Evolutionary conservation across 2,888 invertebrate species (phyloP).

Genomic region (Ornithoptera alexandrae): DNA sequence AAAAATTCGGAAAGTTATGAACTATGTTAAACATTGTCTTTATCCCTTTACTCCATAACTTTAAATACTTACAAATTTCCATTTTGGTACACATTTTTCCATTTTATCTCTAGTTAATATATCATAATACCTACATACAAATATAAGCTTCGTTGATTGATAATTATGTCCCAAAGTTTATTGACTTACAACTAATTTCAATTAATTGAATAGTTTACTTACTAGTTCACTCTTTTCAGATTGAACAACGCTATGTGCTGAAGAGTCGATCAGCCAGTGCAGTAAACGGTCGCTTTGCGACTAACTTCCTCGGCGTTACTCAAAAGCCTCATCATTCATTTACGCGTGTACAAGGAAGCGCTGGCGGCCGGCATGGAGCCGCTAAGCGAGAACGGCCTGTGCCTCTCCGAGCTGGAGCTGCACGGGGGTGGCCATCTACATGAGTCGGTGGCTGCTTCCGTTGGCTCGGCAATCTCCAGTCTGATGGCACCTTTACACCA

Average conservation of each 20-base stretch:
- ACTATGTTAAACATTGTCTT: no score
- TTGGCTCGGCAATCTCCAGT: slow-evolving; percentile 78
- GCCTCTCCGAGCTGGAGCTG: slow-evolving; percentile 85
- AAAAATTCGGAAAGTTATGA: no score
- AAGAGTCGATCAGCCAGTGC: not conserved
- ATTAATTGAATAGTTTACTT: no score
- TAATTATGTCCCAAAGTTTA: no score
- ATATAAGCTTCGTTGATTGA: no score
- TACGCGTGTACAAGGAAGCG: slow-evolving; percentile 80
- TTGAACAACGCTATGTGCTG: slow-evolving; percentile 22
- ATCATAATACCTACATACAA: no score
- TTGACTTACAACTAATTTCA: no score
- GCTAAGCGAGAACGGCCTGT: slow-evolving; percentile 84
- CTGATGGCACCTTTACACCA: slow-evolving; percentile 79
- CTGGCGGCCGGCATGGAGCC: slow-evolving; percentile 85
- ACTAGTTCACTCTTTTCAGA: slow-evolving; percentile 8
- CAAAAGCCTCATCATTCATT: slow-evolving; percentile 74
- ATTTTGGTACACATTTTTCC: no score
- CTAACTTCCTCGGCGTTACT: slow-evolving; percentile 41
- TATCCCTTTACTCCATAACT: no score
- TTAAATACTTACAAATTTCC: no score
- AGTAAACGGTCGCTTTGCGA: slow-evolving; percentile 37
- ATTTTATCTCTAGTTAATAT: no score
- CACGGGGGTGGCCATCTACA: slow-evolving; percentile 75
- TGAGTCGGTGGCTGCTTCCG: slow-evolving; percentile 75